Evolutionary conservation across 2,888 invertebrate genomes (phyloP).

Genomic region (Dermolepida albohirtum): DNA sequence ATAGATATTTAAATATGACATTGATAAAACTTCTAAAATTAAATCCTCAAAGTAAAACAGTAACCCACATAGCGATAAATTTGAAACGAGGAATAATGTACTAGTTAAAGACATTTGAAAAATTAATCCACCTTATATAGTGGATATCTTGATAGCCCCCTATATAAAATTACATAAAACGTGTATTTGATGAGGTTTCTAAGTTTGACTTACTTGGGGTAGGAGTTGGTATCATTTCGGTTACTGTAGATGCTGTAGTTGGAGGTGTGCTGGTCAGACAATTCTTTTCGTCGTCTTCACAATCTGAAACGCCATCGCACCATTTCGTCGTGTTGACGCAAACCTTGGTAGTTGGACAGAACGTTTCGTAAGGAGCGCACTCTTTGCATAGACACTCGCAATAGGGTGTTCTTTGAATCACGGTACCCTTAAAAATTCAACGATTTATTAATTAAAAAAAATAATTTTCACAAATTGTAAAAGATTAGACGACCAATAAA

Average conservation of each 20-base stretch:
- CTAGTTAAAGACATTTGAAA: no score
- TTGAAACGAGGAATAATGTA: no score
- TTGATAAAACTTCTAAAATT: no score
- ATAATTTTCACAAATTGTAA: no score
- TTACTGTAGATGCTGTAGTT: conserved; percentile 42
- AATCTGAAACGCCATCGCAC: conserved; percentile 86
- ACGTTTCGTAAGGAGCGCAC: conserved; percentile 73
- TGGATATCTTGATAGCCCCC: no score
- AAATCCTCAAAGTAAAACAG: no score
- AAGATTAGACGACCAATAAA: no score
- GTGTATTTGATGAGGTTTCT: conserved; percentile 47
- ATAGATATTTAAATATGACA: no score
- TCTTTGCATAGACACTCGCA: conserved; percentile 82
- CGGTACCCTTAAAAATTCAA: neutral
- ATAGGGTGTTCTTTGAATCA: conserved; percentile 61
- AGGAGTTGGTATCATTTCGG: neutral
- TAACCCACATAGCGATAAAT: no score
- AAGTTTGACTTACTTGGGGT: conserved; percentile 32
- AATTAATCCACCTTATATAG: no score
- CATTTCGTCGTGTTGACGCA: conserved; percentile 78
- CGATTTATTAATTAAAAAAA: neutral
- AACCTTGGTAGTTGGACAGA: conserved; percentile 80
- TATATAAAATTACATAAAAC: no score
- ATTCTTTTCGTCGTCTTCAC: conserved; percentile 83
- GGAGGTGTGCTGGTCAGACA: conserved; percentile 64